Base-by-base conservation (phyloP, 1,140 invertebrate genomes). In the Zaprionus kolodkinae region DNA sequence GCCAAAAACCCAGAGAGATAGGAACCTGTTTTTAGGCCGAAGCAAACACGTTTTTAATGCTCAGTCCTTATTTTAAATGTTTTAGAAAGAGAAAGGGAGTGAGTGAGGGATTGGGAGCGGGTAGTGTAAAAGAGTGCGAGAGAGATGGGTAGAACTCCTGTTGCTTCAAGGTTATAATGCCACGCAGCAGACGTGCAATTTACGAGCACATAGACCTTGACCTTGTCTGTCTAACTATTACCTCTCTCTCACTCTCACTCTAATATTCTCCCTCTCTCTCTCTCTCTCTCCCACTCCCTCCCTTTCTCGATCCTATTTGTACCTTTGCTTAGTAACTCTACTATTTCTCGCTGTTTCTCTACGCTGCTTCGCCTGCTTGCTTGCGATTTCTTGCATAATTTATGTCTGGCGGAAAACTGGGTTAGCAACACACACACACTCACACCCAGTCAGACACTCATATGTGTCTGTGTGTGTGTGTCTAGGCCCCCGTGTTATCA, bases 371-470 rank as follows among this genome's bases (percentile, higher is more conserved):
- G 59, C 66, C 71, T 79, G 65, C 63, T 48, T 66, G 84, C 73
- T 48, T 66, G 84, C 73, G 67, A 81, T 77, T 85, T 72, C 84
- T 88, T 88, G 85, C 85, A 88, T 88, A 88, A 88, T 88, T 88
- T 88, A 88, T 88, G 85, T 89, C 56, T 79, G 78, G 45, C 17
- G 45, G 50, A 83, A 89, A 88, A 78, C 85, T 88, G 80, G 84
- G 85, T 86, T 88, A 88, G 68, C 76, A 54, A 72, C 66, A 86
- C 64, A 68, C 75, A 75, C 45, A 67, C 36, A 60, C 15, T 6
- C 43, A 35, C 30, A 64, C 21, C 35, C 30, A 61, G 9, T 2
- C n/a, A 9, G 10, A 12, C 27, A 60, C 17, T 5, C 30, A 35
- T 38, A 65, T 52, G 40, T 25, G 21, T 30, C n/a, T 38, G 21